Base-by-base conservation (phyloP, 2,888 invertebrate species). In the Temnothorax unifasciatus region DNA sequence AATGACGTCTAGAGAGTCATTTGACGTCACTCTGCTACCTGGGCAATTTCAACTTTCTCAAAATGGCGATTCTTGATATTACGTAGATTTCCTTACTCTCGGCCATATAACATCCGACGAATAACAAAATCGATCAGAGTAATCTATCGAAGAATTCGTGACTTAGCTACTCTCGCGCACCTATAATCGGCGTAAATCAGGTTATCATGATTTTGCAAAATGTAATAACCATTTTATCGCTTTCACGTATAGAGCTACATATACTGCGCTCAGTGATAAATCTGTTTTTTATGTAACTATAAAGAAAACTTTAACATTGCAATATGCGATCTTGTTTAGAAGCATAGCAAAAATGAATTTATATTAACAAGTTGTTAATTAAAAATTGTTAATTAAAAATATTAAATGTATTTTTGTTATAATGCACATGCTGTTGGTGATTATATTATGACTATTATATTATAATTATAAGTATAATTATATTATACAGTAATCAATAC, bases 31-130 rank as follows among this genome's bases (percentile, higher is more conserved):
- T 25, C 25, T 25, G 2, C 25, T 25, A 25, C 25, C 25, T 25
- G 25, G 25, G 1, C 2, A 81, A 44, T 69, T 81, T 81, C 52
- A 69, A 50, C 61, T 81, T 69, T 81, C 79, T 69, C 61, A 69
- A 34, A 44, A 18, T 61, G 44, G 44, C 74, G 41, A 61, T 59
- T 75, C 61, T 44, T 29, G n/a, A 47, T 59, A 75, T 59, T 74
- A 59, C 21, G 76, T 9, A 41, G 21, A 54, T 69, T 57, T 59
- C 41, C 41, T 69, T 41, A 61, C 69, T 38, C 41, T 38, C 54
- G 38, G 44, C 68, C 6, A 18, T 59, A 38, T 69, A 44, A 69
- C 69, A n/a, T 59, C 41, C 41, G 50, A 59, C 57, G 44, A 54
- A 44, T 81, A 38, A 61, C 59, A 38, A 69, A 69, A 47, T 38